Conservation (phyloP, 2,888 invertebrate species). For the Pseudoips prasinana region DNA sequence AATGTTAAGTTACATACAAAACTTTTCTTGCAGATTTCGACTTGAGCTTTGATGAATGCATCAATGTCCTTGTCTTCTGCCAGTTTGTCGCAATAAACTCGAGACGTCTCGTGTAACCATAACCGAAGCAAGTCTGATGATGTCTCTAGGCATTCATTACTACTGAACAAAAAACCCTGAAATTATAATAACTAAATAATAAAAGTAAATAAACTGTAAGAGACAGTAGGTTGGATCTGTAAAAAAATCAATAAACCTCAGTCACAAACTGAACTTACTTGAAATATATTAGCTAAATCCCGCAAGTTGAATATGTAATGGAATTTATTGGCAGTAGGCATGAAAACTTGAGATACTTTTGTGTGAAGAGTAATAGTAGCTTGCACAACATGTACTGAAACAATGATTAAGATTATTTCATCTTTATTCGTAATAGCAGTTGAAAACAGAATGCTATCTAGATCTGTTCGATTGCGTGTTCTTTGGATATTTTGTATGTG, state of each 20-base stretch:
- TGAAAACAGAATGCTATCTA: too few species aligned
- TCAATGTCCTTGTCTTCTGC: constrained; percentile 96
- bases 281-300: constrained; percentile 97
- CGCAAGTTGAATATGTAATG: constrained; percentile 98
- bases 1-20: constrained; percentile 82
- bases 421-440: too few species aligned
- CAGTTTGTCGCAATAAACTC: constrained; percentile 97
- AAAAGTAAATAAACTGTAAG: too few species aligned
- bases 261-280: constrained; percentile 76
- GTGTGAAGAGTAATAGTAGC: constrained; percentile 93
- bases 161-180: constrained; percentile 94
- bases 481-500: too few species aligned
- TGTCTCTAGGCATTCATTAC: constrained; percentile 91
- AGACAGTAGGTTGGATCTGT: too few species aligned
- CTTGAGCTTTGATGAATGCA: constrained; percentile 92
- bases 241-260: too few species aligned
- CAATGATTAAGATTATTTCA: too few species aligned
- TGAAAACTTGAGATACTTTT: constrained; percentile 92
- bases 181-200: too few species aligned
- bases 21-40: constrained; percentile 95
- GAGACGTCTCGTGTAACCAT: constrained; percentile 96
- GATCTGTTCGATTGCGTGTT: too few species aligned
- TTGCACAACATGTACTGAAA: constrained; percentile 85
- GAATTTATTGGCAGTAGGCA: constrained; percentile 97
- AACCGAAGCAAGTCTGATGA: constrained; percentile 92